A percentile compares a stretch with the other conserved stretches of the same genome.
Evolutionary conservation across 2,113 vertebrate species (phyloP).

Genomic region (Peromyscus maniculatus): DNA sequence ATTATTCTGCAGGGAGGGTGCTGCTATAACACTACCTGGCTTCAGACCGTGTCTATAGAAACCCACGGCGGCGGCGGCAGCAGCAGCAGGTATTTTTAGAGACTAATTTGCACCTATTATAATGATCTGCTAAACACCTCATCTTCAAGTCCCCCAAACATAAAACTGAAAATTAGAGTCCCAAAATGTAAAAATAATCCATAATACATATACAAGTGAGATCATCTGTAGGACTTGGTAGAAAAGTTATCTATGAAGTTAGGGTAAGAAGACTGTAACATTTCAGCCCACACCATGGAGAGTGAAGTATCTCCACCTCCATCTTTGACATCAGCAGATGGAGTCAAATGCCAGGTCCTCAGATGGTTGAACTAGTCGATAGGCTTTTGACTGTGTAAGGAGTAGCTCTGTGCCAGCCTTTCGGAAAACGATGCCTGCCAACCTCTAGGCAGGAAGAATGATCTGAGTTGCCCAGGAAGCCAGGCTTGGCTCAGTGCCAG

Average conservation of each 20-base stretch:
- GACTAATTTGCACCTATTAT: conserved; percentile 58
- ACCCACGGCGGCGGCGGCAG: background rate
- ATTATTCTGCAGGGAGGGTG: conserved; percentile 2
- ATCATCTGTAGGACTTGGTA: background rate
- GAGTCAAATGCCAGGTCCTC: background rate
- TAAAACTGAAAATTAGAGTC: conserved; percentile 41
- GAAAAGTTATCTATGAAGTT: background rate
- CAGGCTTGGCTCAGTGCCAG: background rate
- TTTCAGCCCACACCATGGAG: background rate
- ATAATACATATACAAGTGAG: background rate
- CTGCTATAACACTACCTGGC: background rate
- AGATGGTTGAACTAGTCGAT: background rate
- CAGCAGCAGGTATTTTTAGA: conserved; percentile 51
- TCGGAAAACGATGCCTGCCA: background rate
- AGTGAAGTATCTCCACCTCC: too few species aligned
- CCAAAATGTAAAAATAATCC: conserved; percentile 41
- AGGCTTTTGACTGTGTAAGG: background rate
- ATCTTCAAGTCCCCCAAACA: background rate
- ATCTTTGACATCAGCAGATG: background rate
- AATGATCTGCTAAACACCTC: conserved; percentile 47
- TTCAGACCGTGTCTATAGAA: conserved; percentile 40
- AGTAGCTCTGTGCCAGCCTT: background rate
- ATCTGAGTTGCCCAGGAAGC: background rate
- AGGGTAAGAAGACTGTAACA: background rate
- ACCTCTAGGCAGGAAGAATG: background rate